A percentile compares a stretch with the other conserved stretches of the same genome.
Conservation (phyloP, 2,797 vertebrate genomes). For the Fistularia tabacaria region DNA sequence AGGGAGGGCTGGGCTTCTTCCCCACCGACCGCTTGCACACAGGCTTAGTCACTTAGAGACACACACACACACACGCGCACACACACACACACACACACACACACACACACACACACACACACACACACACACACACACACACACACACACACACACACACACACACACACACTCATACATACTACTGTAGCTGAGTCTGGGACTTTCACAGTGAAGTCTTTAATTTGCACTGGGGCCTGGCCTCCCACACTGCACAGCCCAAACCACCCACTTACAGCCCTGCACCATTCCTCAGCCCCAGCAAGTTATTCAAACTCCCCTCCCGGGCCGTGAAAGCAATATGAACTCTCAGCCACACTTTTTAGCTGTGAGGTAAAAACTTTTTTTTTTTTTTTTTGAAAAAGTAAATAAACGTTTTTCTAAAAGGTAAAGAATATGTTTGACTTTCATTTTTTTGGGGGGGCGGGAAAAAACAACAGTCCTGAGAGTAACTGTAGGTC, state of each 20-base stretch:
- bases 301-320: conserved; percentile 13
- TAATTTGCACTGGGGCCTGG: conserved; percentile 71
- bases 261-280: conserved; percentile 70
- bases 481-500: conserved; percentile 14
- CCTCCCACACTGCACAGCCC: conserved; percentile 71
- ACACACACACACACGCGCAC: conserved; percentile 27
- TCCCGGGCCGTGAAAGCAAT: conserved; percentile 45
- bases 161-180: conserved; percentile 24
- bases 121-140: conserved; percentile 4
- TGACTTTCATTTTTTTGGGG: not conserved
- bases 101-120: conserved; percentile 27
- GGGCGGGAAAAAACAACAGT: not conserved
- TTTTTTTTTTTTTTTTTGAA: too few relatives aligned
- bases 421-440: too few relatives aligned
- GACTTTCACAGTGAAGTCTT: conserved; percentile 75
- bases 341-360: conserved; percentile 31
- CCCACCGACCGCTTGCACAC: conserved; percentile 29
- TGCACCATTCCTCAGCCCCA: conserved; percentile 48
- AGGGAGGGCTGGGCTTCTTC: conserved; percentile 46
- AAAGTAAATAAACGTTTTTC: too few relatives aligned
- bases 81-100: conserved; percentile 33
- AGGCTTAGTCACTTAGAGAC: conserved; percentile 16
- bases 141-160: conserved; percentile 44
- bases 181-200: conserved; percentile 62
- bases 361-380: conserved; percentile 47